Conservation (phyloP, 2,113 vertebrate species). For the Lepisosteus oculatus region DNA sequence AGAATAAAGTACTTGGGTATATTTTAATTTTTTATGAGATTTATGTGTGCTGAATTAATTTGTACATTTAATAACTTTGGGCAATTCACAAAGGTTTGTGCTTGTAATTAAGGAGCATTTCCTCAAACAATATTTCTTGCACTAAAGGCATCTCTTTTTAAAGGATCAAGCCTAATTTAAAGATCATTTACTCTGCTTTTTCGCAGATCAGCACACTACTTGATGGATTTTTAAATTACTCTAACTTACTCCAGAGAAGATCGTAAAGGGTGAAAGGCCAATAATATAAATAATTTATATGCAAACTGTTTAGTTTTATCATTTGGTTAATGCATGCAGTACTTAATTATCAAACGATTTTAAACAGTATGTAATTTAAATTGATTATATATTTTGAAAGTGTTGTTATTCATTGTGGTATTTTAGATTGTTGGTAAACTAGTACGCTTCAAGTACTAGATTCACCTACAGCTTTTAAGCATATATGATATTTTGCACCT, state of each 20-base stretch:
- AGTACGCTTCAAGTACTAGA: too few relatives aligned
- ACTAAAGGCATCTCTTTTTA: conserved; percentile 34
- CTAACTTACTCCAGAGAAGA: conserved; percentile 25
- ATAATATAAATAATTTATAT: conserved; percentile 4
- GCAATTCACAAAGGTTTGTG: conserved; percentile 52
- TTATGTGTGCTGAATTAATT: conserved; percentile 64
- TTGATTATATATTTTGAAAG: too few relatives aligned
- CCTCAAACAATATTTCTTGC: conserved; percentile 42
- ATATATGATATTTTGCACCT: too few relatives aligned
- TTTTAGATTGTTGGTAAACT: too few relatives aligned
- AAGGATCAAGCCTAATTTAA: conserved; percentile 34
- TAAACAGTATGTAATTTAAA: too few relatives aligned
- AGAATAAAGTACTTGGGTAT: conserved; percentile 38
- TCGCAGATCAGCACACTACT: conserved; percentile 18
- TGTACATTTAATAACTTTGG: conserved; percentile 59
- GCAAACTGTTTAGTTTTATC: conserved; percentile 1
- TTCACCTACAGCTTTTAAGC: too few relatives aligned
- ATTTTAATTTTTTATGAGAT: conserved; percentile 59
- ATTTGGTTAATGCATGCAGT: too few relatives aligned
- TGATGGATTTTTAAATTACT: conserved; percentile 41
- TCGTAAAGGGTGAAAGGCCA: conserved; percentile 35
- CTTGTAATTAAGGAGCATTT: conserved; percentile 59
- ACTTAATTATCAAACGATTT: too few relatives aligned
- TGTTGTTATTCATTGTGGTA: too few relatives aligned
- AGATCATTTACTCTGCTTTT: conserved; percentile 19